Percentiles rank a stretch among this genome's conserved stretches.
Conservation (phyloP, 92 coral and sea anemone species). For the Scolanthus callimorphus region DNA sequence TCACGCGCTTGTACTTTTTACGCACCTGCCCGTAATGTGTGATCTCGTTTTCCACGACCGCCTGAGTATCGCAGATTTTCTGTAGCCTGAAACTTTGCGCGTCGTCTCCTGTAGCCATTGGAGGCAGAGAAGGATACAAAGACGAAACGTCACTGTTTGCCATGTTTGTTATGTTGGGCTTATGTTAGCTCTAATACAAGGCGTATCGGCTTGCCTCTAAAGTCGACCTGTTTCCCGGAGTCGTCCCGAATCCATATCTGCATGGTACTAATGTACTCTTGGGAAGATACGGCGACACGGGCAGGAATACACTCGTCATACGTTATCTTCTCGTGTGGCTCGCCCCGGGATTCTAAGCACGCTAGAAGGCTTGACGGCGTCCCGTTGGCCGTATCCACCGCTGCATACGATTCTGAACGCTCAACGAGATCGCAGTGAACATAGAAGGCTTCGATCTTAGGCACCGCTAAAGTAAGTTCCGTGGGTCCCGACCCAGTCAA, state of each 20-base stretch:
- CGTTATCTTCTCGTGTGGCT: neutral
- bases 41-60: slow-evolving; percentile 15
- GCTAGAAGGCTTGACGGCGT: neutral
- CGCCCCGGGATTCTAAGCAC: slow-evolving; percentile 7
- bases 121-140: too few species aligned
- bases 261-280: neutral
- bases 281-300: neutral
- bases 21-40: slow-evolving; percentile 11
- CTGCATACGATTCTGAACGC: neutral
- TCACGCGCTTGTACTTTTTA: slow-evolving; percentile 24
- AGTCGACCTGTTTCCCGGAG: slow-evolving; percentile 6
- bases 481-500: neutral
- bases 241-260: slow-evolving; percentile 9
- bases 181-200: slow-evolving; percentile 23
- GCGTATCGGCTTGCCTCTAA: slow-evolving; percentile 5
- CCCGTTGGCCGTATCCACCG: too few species aligned
- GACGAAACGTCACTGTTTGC: slow-evolving; percentile 10
- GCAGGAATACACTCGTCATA: neutral
- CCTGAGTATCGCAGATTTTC: slow-evolving; percentile 22
- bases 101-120: neutral
- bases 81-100: slow-evolving; percentile 23
- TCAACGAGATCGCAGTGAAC: neutral
- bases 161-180: neutral
- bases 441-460: neutral
- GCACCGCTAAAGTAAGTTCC: neutral